phyloP scores from a whole-genome alignment of 2,113 vertebrate species.

The Protobothrops flavoviridis region DNA sequence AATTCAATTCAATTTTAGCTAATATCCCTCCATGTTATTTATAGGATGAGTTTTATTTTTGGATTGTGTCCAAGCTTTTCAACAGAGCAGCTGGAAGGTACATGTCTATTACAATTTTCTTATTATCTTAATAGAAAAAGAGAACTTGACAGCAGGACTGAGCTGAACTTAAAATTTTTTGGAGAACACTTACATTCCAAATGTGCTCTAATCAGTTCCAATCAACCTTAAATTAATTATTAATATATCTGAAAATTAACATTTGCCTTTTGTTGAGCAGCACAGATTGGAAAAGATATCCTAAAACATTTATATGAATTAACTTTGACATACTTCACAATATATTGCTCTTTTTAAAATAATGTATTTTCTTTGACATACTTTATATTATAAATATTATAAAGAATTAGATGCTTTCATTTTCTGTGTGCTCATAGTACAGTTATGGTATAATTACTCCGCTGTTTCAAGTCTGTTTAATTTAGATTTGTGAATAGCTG shows the following conservation, averaged over 20 bases:
- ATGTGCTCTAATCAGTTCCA: constrained; percentile 40
- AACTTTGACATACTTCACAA: constrained; percentile 49
- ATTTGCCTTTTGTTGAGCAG: constrained; percentile 39
- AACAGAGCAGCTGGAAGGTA: constrained; percentile 44
- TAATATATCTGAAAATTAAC: constrained; percentile 46
- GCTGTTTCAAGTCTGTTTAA: constrained; percentile 57
- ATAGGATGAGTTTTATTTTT: constrained; percentile 49
- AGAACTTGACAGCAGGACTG: neutral
- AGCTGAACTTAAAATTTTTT: constrained; percentile 28
- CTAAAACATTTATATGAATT: constrained; percentile 55
- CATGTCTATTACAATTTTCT: constrained; percentile 14
- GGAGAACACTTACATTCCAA: constrained; percentile 33
- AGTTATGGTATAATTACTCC: constrained; percentile 64
- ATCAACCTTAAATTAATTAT: constrained; percentile 55
- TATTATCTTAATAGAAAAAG: constrained; percentile 13
- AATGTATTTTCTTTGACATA: constrained; percentile 54
- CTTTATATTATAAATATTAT: constrained; percentile 58
- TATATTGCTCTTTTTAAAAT: constrained; percentile 47
- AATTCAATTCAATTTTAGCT: constrained; percentile 48
- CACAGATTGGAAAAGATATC: constrained; percentile 24
- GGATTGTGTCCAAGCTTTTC: constrained; percentile 28
- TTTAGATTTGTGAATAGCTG: constrained; percentile 60
- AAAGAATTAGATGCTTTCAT: constrained; percentile 56
- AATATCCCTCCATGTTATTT: constrained; percentile 42
- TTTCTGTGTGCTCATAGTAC: constrained; percentile 57